Evolutionary conservation across 2,797 vertebrate genomes (phyloP).

Genomic region (Halcyon badia): DNA sequence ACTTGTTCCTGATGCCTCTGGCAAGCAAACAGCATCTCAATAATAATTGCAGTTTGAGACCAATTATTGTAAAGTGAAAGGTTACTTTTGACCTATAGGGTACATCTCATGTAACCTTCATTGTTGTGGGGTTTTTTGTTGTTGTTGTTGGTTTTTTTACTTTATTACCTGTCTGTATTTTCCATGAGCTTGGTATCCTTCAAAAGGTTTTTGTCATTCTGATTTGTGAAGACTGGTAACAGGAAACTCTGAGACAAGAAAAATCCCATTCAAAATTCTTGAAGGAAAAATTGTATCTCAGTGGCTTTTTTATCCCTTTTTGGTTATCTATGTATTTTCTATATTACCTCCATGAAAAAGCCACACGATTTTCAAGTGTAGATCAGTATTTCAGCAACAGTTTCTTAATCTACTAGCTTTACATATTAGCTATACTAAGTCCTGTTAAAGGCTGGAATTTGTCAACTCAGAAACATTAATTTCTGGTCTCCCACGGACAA

Average conservation of each 20-base stretch:
- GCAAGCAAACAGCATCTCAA: not conserved
- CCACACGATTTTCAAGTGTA: not conserved
- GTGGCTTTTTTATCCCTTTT: not conserved
- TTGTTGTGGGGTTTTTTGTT: not conserved
- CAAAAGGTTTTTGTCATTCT: not conserved
- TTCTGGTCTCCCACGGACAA: not conserved
- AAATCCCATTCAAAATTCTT: not conserved
- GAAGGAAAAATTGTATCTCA: not conserved
- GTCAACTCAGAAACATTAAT: rapidly evolving
- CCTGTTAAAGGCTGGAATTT: not conserved
- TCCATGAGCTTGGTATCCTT: not conserved
- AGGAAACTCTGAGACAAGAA: not conserved
- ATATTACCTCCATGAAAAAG: not conserved
- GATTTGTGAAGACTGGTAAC: not conserved
- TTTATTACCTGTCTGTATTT: not conserved
- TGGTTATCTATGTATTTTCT: not conserved
- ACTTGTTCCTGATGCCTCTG: not conserved
- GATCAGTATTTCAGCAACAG: not conserved
- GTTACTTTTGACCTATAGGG: not conserved
- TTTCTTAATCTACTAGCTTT: not conserved
- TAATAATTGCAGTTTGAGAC: slow-evolving; percentile 2
- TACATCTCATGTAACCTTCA: not conserved
- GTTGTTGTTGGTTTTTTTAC: not conserved
- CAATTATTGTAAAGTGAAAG: not conserved
- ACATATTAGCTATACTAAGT: not conserved